Evolutionary conservation across 1,140 invertebrate genomes (phyloP).

Genomic region (Acromyrmex charruanus): DNA sequence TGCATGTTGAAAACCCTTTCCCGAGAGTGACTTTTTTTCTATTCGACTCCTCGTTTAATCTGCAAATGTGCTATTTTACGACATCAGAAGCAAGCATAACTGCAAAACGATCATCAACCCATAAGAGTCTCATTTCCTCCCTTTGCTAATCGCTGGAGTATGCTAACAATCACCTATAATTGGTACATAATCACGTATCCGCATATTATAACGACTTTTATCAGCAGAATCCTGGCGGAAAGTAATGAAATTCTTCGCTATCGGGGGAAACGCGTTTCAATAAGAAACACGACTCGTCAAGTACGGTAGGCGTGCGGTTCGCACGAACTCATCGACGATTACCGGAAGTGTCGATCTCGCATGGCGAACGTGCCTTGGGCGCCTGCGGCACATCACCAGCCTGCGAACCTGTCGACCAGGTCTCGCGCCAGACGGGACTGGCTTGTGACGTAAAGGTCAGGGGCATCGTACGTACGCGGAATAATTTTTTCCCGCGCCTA

Average conservation of each 20-base stretch:
- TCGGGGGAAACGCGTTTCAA: constrained; percentile 23
- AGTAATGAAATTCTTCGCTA: constrained; percentile 33
- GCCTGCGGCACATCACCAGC: constrained; percentile 45
- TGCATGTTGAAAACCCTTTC: too few species aligned
- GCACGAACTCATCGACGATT: constrained; percentile 55
- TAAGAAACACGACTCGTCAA: constrained; percentile 34
- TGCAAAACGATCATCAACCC: background rate
- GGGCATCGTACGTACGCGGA: constrained; percentile 48
- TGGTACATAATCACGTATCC: constrained; percentile 22
- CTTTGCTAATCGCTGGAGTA: background rate
- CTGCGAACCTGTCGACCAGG: constrained; percentile 67
- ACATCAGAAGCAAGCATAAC: background rate
- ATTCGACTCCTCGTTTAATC: background rate
- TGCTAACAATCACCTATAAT: constrained; percentile 23
- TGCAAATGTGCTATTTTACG: background rate
- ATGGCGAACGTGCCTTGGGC: constrained; percentile 33
- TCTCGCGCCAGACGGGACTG: constrained; percentile 60
- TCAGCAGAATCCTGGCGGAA: constrained; percentile 2
- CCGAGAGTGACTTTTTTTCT: background rate
- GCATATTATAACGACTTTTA: constrained; percentile 15
- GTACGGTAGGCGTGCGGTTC: constrained; percentile 59
- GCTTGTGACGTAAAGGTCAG: constrained; percentile 78
- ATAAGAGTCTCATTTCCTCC: constrained; percentile 24
- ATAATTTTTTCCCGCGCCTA: constrained; percentile 59
- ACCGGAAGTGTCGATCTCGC: constrained; percentile 65